A percentile compares a stretch with the other conserved stretches of the same genome.
phyloP scores from a whole-genome alignment of 1,140 invertebrate species.

The Zelostemma sp. region DNA sequence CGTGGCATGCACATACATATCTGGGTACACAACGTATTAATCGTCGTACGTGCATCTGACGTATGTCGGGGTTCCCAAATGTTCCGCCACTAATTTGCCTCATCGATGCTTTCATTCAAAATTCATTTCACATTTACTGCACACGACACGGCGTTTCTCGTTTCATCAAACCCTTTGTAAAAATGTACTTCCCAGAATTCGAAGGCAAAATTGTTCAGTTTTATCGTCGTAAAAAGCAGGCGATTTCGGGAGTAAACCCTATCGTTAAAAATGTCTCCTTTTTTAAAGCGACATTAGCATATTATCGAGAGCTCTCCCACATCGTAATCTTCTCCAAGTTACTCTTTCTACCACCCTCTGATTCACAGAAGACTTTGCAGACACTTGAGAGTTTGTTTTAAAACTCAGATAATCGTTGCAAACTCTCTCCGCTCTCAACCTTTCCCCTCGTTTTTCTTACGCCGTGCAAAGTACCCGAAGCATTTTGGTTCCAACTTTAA shows the following conservation, averaged over 20 bases:
- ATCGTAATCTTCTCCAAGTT: constrained; percentile 15
- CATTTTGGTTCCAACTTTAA: constrained; percentile 1
- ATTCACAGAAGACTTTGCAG: constrained; percentile 64
- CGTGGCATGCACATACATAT: no score
- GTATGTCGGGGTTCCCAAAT: constrained; percentile 14
- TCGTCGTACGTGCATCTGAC: constrained; percentile 14
- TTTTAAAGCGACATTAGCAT: constrained; percentile 62
- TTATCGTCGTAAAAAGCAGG: no score
- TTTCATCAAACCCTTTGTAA: no score
- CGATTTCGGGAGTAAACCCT: no score
- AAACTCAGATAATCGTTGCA: constrained; percentile 68
- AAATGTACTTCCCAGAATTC: no score
- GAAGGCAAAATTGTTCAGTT: no score
- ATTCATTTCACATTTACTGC: no score
- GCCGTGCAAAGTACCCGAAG: neutral
- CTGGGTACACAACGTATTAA: no score
- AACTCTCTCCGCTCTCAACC: constrained; percentile 36
- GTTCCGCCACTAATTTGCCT: constrained; percentile 23
- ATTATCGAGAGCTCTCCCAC: constrained; percentile 59
- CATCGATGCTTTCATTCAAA: no score
- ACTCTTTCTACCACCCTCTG: constrained; percentile 34
- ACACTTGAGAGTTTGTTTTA: constrained; percentile 68
- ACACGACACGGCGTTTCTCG: no score
- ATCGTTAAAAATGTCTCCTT: constrained; percentile 30
- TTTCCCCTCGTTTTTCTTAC: constrained; percentile 19